Base-by-base conservation (phyloP, 2,113 vertebrate species). In the Burhinus bistriatus region DNA sequence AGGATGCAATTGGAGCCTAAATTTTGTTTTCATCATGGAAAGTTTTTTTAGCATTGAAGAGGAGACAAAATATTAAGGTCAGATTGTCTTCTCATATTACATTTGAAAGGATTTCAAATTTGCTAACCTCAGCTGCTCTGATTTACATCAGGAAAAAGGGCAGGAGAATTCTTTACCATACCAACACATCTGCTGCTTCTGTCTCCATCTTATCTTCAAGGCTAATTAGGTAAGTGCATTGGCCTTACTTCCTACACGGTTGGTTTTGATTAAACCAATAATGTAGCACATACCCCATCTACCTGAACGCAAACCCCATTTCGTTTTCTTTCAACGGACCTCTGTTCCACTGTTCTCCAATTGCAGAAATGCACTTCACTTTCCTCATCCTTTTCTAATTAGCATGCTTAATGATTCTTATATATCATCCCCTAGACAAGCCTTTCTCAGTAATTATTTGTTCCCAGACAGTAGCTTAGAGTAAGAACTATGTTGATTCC, bases 271-370 rank as follows among this genome's bases (percentile, higher is more conserved):
- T 49, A 87, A 68, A 42, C 36, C 45, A 55, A 23, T 26, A 16
- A 81, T 9, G 26, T 10, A 71, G 44, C n/a, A 49, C 13, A 14
- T 38, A 52, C 6, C 9, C 6, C 19, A 54, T 19, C 23, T 44
- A 71, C 32, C 40, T 32, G 32, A 71, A 55, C 0, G 0, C 13
- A 34, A 81, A 65, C 11, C 9, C 7, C 5, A 0, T 38, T 81
- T 7, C 15, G 13, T 68, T 72, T 59, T 30, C 44, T 77, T 80
- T 61, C 36, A 15, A 36, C 16, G 47, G 59, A 78, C 17, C 32
- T 62, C 7, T 57, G 23, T 59, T 55, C 19, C 26, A 21, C 18
- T 47, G 15, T 38, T 81, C 30, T 76, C 16, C 64, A 32, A 0
- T 4, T 62, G 58, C 45, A 77, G 52, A 82, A 71, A 61, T 40